Conservation (phyloP, 2,888 invertebrate species). For the Lithophane ornitopus region DNA sequence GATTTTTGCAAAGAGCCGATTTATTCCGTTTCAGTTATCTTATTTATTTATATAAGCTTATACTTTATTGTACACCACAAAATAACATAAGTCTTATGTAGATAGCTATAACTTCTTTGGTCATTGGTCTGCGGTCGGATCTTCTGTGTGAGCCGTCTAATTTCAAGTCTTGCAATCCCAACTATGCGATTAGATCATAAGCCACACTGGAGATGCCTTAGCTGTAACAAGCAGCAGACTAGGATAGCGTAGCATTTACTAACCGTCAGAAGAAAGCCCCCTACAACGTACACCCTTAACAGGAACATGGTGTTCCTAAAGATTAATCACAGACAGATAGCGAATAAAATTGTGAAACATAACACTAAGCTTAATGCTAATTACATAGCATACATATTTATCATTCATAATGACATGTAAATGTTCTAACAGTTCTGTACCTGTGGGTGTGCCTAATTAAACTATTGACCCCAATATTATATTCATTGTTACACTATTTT, state of each 20-base stretch:
- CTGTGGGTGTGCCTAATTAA: conserved; percentile 79
- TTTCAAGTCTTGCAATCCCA: not conserved
- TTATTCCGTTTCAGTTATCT: not conserved
- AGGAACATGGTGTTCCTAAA: not conserved
- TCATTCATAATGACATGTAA: conserved; percentile 68
- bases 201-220: not conserved
- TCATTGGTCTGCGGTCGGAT: not conserved
- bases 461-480: conserved; percentile 81
- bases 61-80: too few species aligned
- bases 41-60: too few species aligned
- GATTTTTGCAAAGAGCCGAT: not conserved
- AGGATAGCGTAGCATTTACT: too few species aligned
- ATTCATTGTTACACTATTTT: conserved; percentile 55
- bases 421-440: conserved; percentile 66
- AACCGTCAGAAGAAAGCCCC: not conserved
- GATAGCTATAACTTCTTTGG: not conserved
- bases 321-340: conserved; percentile 21
- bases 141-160: not conserved
- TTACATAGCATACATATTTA: conserved; percentile 63
- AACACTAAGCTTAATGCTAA: conserved; percentile 55
- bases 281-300: too few species aligned
- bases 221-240: not conserved
- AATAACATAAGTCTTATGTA: too few species aligned
- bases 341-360: conserved; percentile 57
- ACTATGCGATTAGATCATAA: not conserved